Conservation (phyloP, 1,140 invertebrate species). For the Eumeta japonica region DNA sequence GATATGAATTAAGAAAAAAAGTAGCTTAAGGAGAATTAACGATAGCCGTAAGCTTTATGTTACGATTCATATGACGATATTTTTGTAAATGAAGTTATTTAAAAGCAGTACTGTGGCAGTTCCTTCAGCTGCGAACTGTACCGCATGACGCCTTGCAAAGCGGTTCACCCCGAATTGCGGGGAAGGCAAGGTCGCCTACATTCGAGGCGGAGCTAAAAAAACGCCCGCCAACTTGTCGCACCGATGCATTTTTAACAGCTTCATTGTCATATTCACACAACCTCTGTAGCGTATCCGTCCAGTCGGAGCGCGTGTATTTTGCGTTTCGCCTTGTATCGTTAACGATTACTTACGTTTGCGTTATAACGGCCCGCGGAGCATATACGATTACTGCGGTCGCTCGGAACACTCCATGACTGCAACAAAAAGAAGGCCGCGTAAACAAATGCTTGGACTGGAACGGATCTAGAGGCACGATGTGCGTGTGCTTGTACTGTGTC, state of each 20-base stretch:
- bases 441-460: not conserved
- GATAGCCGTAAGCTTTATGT: too few species aligned
- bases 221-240: slow-evolving; percentile 8
- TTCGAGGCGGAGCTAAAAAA: slow-evolving; percentile 29
- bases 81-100: too few species aligned
- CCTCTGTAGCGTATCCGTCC: too few species aligned
- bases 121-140: slow-evolving; percentile 9
- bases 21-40: too few species aligned
- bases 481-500: too few species aligned
- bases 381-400: slow-evolving; percentile 19
- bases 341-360: not conserved
- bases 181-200: slow-evolving; percentile 35
- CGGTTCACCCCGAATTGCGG: slow-evolving; percentile 38
- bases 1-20: too few species aligned
- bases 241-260: not conserved
- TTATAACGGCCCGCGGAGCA: not conserved
- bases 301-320: too few species aligned
- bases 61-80: too few species aligned
- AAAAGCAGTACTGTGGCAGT: too few species aligned
- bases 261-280: too few species aligned
- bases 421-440: not conserved
- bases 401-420: slow-evolving; percentile 22
- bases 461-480: too few species aligned
- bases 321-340: not conserved
- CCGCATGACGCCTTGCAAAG: slow-evolving; percentile 8